phyloP scores from a whole-genome alignment of 2,888 invertebrate species.

The Patella ulyssiponensis region DNA sequence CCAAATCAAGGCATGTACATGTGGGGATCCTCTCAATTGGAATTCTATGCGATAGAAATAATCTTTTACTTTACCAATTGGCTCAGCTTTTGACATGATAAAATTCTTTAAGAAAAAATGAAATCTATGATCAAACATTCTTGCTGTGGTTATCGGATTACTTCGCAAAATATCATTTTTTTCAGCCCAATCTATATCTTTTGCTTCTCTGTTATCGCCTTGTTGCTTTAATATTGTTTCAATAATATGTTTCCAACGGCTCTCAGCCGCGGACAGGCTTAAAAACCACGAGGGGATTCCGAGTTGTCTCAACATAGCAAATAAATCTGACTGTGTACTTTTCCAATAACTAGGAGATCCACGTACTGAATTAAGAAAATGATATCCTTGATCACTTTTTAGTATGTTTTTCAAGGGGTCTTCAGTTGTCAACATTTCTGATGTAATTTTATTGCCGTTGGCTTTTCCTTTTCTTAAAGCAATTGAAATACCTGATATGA shows the following conservation, averaged over 20 bases:
- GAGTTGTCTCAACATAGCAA: constrained; percentile 29
- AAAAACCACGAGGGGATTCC: constrained; percentile 21
- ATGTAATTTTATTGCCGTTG: constrained; percentile 19
- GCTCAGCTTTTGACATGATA: constrained; percentile 18
- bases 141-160: constrained; percentile 25
- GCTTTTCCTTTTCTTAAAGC: constrained; percentile 24
- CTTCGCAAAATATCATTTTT: constrained; percentile 24
- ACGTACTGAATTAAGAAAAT: constrained; percentile 21
- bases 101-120: constrained; percentile 24
- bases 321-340: constrained; percentile 20
- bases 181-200: constrained; percentile 25
- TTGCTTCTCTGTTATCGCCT: not conserved
- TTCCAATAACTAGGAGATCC: constrained; percentile 28
- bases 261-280: constrained; percentile 24
- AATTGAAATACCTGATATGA: constrained; percentile 26
- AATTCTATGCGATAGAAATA: constrained; percentile 47
- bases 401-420: constrained; percentile 17
- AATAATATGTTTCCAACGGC: constrained; percentile 18
- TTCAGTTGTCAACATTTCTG: constrained; percentile 15
- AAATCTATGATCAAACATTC: constrained; percentile 28
- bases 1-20: constrained; percentile 46
- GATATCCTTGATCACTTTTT: constrained; percentile 9
- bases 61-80: constrained; percentile 41
- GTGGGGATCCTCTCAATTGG: constrained; percentile 48
- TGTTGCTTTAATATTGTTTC: constrained; percentile 21